Conservation (phyloP, 2,888 invertebrate genomes). For the Petrolisthes manimaculis region DNA sequence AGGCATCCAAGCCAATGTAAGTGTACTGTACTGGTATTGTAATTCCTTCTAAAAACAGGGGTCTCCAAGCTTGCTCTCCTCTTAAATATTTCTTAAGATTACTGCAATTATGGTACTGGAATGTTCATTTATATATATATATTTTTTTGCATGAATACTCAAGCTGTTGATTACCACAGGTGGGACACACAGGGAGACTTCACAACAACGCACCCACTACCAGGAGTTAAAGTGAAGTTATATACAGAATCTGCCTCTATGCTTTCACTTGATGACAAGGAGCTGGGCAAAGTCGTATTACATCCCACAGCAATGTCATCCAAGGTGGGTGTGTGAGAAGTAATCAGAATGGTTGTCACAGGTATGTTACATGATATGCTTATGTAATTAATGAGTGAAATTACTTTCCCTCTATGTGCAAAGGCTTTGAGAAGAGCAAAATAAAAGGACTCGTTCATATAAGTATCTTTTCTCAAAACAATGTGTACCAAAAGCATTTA, state of each 20-base stretch:
- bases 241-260: constrained; percentile 98
- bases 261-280: constrained; percentile 98
- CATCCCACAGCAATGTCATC: constrained; percentile 89
- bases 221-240: constrained; percentile 96
- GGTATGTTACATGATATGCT: no score
- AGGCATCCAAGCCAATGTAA: constrained; percentile 97
- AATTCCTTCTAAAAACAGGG: background rate
- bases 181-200: constrained; percentile 99
- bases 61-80: background rate
- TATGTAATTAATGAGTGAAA: background rate
- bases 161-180: constrained; percentile 72
- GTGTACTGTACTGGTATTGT: constrained; percentile 66
- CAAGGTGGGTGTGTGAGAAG: constrained; percentile 72
- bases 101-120: background rate
- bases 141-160: background rate
- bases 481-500: no score
- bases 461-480: no score
- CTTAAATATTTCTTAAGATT: background rate
- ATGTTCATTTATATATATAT: background rate
- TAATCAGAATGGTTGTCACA: no score
- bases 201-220: constrained; percentile 96
- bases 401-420: background rate
- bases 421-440: no score
- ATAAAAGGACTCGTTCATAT: no score
- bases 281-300: constrained; percentile 91